Percentiles rank a stretch among this genome's conserved stretches.
phyloP scores from a whole-genome alignment of 1,140 invertebrate genomes.

The Drosophila malerkotliana region DNA sequence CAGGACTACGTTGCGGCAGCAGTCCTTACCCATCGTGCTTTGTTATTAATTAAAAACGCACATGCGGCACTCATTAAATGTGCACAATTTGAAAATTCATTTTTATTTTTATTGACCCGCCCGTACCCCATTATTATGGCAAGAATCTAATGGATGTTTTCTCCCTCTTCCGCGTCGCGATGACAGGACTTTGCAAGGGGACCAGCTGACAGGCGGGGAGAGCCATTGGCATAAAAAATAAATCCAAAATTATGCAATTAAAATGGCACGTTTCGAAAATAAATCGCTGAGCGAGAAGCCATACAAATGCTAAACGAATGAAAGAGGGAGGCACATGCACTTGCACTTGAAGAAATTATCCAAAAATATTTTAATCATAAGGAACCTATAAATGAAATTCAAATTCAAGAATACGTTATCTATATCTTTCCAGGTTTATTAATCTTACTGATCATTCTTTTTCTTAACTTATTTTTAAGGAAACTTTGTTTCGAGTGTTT shows the following conservation, averaged over 20 bases:
- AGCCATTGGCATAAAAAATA: conserved; percentile 61
- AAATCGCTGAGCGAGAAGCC: conserved; percentile 18
- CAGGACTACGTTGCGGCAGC: background rate
- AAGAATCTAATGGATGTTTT: conserved; percentile 50
- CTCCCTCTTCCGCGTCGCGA: conserved; percentile 11
- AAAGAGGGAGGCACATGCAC: background rate
- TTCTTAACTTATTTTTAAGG: no score
- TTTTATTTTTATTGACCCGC: conserved; percentile 75
- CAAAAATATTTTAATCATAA: no score
- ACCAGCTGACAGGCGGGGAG: no score
- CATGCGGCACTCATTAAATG: conserved; percentile 72
- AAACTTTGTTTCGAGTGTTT: background rate
- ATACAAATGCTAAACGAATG: background rate
- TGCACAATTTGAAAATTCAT: conserved; percentile 69
- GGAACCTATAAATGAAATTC: background rate
- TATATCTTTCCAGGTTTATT: no score
- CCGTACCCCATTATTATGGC: conserved; percentile 32
- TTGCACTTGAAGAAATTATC: background rate
- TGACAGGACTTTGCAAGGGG: background rate
- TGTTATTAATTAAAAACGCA: conserved; percentile 73
- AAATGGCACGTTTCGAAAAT: conserved; percentile 48
- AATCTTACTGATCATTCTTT: background rate
- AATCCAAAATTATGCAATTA: conserved; percentile 75
- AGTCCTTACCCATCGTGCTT: conserved; percentile 19
- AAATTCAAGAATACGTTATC: no score